Evolutionary conservation across 2,888 invertebrate species (phyloP), one percentile per base, ranked within the genome.

Genomic region (Pteria penguin): DNA sequence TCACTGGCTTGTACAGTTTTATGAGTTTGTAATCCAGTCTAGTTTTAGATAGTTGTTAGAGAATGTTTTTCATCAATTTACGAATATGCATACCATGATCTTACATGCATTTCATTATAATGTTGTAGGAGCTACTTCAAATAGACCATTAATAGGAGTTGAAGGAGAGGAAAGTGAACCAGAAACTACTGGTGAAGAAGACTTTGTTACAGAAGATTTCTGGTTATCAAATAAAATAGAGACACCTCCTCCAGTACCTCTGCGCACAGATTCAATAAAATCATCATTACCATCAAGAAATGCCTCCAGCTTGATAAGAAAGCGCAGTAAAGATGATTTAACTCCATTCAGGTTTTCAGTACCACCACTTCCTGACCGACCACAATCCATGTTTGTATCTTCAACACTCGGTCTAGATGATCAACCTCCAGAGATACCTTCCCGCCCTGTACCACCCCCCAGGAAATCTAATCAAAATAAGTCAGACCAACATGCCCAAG

Each of bases 131-230:
- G 45, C 45, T 8, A 18, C 45, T 14, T 45, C 14, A 31, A 24
- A 14, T 18, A 26, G 73, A 52, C 14, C 45, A 8, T 14, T 45
- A 31, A 74, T 57, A 14, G 61, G 72, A 24, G 65, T 67, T 18
- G 75, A 67, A 33, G 67, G 72, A 8, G 80, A 81, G 18, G 69
- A 73, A 29, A 78, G 81, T 62, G 81, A 80, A 36, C 72, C 76
- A 0, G 84, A 84, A 22, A 84, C 84, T 4, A 83, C 84, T 3
- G 84, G 83, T 65, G 85, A 85, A 62, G 85, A 85, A 66, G 85
- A 85, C 68, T 85, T 85, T 71, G 65, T 82, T 18, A 62, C 70
- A 8, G 74, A 82, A 36, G 82, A 82, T 2, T 85, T 85, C 32
- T 83, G 82, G 81, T 31, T 82, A 26, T 70, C 70, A 29, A 82